Evolutionary conservation across 2,888 invertebrate species (phyloP).

Genomic region (Tetramorium bicarinatum): DNA sequence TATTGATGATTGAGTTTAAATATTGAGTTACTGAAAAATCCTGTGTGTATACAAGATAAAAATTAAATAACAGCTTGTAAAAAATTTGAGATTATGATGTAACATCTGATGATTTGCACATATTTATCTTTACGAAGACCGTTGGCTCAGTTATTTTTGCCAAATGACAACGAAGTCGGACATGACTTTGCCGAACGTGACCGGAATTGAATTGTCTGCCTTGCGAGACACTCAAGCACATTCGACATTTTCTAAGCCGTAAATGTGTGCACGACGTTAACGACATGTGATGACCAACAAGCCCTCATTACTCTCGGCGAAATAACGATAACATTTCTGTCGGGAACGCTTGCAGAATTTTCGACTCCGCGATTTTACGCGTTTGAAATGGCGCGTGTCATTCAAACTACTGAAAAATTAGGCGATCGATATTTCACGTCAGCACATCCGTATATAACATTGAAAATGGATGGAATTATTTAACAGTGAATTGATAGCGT

Average conservation of each 20-base stretch:
- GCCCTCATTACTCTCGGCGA: background rate
- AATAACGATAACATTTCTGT: background rate
- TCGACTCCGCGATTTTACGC: background rate
- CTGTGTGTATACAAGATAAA: background rate
- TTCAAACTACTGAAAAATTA: background rate
- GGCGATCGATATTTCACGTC: conserved; percentile 20
- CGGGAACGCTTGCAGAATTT: background rate
- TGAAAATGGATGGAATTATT: conserved; percentile 32
- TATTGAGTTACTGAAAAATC: background rate
- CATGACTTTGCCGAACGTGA: conserved; percentile 71
- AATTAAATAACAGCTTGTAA: background rate
- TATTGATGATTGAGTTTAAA: background rate
- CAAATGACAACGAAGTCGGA: conserved; percentile 70
- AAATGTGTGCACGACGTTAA: conserved; percentile 55
- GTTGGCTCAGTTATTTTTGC: conserved; percentile 72
- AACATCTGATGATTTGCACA: conserved; percentile 22
- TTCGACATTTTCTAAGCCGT: conserved; percentile 58
- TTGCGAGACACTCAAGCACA: conserved; percentile 16
- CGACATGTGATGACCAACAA: conserved; percentile 51
- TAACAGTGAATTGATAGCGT: conserved; percentile 7
- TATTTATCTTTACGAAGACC: conserved; percentile 57
- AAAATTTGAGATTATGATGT: background rate
- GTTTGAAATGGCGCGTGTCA: background rate
- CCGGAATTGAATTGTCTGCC: conserved; percentile 61
- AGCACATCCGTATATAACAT: background rate